phyloP scores from a whole-genome alignment of 1,140 invertebrate genomes.

The Drosophila pseudoobscura region DNA sequence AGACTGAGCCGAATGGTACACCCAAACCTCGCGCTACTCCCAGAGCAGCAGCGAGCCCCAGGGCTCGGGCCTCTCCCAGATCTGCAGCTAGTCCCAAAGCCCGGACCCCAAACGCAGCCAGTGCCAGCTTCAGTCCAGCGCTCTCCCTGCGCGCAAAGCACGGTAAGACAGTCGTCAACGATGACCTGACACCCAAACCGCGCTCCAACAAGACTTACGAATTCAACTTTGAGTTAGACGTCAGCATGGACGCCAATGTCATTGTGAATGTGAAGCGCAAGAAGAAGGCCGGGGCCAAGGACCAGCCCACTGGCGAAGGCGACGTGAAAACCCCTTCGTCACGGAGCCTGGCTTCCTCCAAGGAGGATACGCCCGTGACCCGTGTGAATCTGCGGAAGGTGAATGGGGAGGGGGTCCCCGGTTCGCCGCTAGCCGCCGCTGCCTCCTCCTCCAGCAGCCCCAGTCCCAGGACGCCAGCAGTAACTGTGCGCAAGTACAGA shows the following conservation, averaged over 20 bases:
- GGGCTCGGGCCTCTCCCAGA: neutral
- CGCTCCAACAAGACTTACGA: slow-evolving; percentile 78
- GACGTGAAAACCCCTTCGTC: slow-evolving; percentile 25
- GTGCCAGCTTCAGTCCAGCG: slow-evolving; percentile 67
- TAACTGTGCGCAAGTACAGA: slow-evolving; percentile 62
- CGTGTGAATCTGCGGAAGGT: slow-evolving; percentile 68
- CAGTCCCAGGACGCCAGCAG: slow-evolving; percentile 70
- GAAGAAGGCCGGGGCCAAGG: slow-evolving; percentile 43
- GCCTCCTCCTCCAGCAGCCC: slow-evolving; percentile 1
- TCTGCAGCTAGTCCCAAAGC: neutral
- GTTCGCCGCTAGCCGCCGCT: slow-evolving; percentile 2
- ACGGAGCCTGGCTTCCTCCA: slow-evolving; percentile 14
- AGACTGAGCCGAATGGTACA: slow-evolving; percentile 31
- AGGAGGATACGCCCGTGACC: slow-evolving; percentile 50
- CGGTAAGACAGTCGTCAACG: slow-evolving; percentile 76
- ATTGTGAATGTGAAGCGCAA: slow-evolving; percentile 82
- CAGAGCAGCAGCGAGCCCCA: neutral
- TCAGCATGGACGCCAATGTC: slow-evolving; percentile 82
- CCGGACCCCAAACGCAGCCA: slow-evolving; percentile 21
- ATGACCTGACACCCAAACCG: slow-evolving; percentile 71
- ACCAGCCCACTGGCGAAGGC: slow-evolving; percentile 3
- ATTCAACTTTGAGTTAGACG: slow-evolving; percentile 81
- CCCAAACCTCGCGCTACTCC: neutral
- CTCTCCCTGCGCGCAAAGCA: slow-evolving; percentile 51
- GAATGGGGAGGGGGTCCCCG: slow-evolving; percentile 5